Evolutionary conservation across 2,113 vertebrate species (phyloP).

Genomic region (Lonchura striata): DNA sequence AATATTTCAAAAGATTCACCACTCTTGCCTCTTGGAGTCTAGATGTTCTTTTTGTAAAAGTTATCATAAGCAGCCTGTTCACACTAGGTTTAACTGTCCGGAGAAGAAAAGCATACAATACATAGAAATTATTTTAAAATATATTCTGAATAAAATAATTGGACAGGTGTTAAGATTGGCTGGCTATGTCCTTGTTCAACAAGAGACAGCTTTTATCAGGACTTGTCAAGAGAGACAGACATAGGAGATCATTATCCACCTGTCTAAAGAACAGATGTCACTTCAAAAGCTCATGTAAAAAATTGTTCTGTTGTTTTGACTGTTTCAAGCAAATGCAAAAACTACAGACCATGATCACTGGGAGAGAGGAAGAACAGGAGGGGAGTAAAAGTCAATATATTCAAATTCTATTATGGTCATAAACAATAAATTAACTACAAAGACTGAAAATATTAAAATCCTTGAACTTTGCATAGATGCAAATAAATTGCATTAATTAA

Average conservation of each 20-base stretch:
- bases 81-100: neutral
- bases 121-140: neutral
- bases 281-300: neutral
- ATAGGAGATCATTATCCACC: neutral
- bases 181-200: neutral
- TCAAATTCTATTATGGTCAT: neutral
- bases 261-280: constrained; percentile 38
- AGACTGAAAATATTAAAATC: neutral
- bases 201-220: neutral
- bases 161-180: neutral
- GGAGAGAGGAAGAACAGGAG: neutral
- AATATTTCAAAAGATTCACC: neutral
- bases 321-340: constrained; percentile 8
- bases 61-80: neutral
- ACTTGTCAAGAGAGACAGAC: neutral
- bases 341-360: neutral
- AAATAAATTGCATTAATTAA: neutral
- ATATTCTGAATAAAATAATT: neutral
- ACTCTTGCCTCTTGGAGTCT: neutral
- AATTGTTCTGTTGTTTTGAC: neutral
- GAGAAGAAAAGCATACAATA: neutral
- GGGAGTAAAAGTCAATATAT: neutral
- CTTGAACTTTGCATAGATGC: neutral
- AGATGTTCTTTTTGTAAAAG: neutral
- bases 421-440: neutral